These are phyloP conservation scores for Eucidaris tribuloides DNA, from an alignment of 35 echinoderm and acorn worm species.

Conservation along the genomic window DNA sequence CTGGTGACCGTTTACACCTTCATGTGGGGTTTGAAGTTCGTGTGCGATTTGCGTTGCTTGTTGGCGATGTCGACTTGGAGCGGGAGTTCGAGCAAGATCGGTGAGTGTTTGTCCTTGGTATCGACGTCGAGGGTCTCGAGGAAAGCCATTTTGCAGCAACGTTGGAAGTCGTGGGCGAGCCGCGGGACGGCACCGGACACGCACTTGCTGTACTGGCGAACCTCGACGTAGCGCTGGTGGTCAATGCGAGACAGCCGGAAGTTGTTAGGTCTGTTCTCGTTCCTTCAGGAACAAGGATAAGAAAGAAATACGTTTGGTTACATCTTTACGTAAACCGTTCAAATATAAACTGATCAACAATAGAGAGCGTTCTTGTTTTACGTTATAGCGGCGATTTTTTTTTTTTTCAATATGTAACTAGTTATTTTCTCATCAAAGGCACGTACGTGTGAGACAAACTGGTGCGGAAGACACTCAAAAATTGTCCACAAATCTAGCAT, in stretches of 20 bases:
- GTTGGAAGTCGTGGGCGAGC: constrained; percentile 33
- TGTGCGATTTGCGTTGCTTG: neutral
- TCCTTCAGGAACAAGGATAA: neutral
- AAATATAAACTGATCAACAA: neutral
- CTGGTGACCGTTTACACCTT: no score
- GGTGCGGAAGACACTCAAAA: no score
- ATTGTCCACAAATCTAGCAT: no score
- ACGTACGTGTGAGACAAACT: no score
- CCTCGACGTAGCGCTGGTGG: neutral
- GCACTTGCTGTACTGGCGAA: constrained; percentile 47
- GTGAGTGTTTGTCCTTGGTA: neutral
- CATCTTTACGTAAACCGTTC: neutral
- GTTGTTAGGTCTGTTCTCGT: constrained; percentile 22
- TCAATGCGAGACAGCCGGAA: constrained; percentile 30
- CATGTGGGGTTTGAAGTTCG: no score
- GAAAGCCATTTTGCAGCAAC: constrained; percentile 50
- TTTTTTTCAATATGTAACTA: neutral
- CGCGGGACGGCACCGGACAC: constrained; percentile 30
- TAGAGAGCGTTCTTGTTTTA: neutral
- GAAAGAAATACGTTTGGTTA: neutral
- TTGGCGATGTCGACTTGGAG: neutral
- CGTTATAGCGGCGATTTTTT: neutral
- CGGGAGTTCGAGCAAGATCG: constrained; percentile 22
- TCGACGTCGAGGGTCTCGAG: constrained; percentile 19
- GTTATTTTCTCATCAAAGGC: neutral